A percentile compares a stretch with the other conserved stretches of the same genome.
Evolutionary conservation across 2,888 invertebrate species (phyloP).

Genomic region (Aethes cnicana): DNA sequence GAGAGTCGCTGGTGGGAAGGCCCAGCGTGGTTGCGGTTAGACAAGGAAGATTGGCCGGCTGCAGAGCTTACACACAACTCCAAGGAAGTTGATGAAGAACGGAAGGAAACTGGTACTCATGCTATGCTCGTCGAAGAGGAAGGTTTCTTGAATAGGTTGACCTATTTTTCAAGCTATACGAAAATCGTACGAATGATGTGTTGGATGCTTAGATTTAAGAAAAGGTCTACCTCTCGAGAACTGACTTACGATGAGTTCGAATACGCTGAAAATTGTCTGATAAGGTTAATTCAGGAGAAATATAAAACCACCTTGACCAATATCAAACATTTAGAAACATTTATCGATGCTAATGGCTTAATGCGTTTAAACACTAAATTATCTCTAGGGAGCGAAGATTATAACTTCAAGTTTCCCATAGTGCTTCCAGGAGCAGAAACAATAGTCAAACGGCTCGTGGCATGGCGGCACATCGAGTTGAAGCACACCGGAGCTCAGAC

Average conservation of each 20-base stretch:
- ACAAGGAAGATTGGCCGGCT: background rate
- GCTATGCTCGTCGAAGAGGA: background rate
- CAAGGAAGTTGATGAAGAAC: background rate
- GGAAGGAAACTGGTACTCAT: background rate
- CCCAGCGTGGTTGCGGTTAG: background rate
- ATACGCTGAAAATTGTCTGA: background rate
- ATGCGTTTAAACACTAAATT: background rate
- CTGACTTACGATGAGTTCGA: background rate
- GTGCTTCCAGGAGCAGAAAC: background rate
- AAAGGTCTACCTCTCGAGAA: background rate
- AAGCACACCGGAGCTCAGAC: background rate
- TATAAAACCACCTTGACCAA: background rate
- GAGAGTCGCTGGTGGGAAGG: background rate
- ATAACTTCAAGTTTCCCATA: conserved; percentile 1
- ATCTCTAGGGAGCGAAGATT: background rate
- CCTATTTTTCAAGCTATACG: background rate
- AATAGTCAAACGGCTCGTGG: background rate
- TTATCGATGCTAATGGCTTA: background rate
- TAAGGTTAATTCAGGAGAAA: background rate
- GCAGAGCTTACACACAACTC: background rate
- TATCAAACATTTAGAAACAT: background rate
- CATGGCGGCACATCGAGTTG: background rate
- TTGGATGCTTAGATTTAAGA: background rate
- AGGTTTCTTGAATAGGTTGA: background rate
- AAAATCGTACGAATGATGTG: conserved; percentile 1